Percentiles rank a stretch among this genome's conserved stretches.
phyloP scores from a whole-genome alignment of 2,888 invertebrate genomes.

The Pyrgus malvae region DNA sequence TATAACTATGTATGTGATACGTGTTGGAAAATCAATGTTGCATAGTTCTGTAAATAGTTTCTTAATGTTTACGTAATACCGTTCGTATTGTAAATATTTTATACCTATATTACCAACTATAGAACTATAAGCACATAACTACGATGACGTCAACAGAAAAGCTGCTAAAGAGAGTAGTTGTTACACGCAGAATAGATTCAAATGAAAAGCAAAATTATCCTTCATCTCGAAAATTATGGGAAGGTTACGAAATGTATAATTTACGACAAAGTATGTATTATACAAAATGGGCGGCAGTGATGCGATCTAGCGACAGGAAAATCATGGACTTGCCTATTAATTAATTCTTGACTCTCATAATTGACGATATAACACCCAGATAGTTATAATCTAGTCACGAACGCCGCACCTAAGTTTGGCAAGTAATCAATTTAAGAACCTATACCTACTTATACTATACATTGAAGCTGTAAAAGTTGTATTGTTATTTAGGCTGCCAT shows the following conservation, averaged over 20 bases:
- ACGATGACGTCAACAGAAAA: background rate
- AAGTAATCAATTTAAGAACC: slow-evolving; percentile 1
- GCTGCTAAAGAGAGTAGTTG: slow-evolving; percentile 5
- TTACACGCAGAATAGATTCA: slow-evolving; percentile 7
- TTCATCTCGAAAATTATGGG: slow-evolving; percentile 12
- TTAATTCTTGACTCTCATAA: slow-evolving; percentile 20
- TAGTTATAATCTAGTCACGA: slow-evolving; percentile 22
- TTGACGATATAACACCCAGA: slow-evolving; percentile 18
- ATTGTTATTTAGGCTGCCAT: too few species aligned
- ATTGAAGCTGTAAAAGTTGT: too few species aligned
- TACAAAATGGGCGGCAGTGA: too few species aligned
- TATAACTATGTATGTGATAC: too few species aligned
- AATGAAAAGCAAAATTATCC: slow-evolving; percentile 10
- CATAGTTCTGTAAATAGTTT: too few species aligned
- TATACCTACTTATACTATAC: too few species aligned
- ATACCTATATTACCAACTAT: too few species aligned
- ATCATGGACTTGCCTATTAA: slow-evolving; percentile 13
- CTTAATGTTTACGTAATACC: too few species aligned
- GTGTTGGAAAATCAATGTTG: too few species aligned
- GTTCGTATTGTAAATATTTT: too few species aligned
- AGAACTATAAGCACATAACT: too few species aligned
- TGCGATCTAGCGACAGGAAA: background rate
- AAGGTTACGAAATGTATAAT: background rate
- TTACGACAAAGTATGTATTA: too few species aligned
- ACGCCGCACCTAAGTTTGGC: slow-evolving; percentile 17